These are phyloP conservation scores for Hydropsyche betteni DNA, from an alignment of 2,888 invertebrate species.

Conservation along the genomic window DNA sequence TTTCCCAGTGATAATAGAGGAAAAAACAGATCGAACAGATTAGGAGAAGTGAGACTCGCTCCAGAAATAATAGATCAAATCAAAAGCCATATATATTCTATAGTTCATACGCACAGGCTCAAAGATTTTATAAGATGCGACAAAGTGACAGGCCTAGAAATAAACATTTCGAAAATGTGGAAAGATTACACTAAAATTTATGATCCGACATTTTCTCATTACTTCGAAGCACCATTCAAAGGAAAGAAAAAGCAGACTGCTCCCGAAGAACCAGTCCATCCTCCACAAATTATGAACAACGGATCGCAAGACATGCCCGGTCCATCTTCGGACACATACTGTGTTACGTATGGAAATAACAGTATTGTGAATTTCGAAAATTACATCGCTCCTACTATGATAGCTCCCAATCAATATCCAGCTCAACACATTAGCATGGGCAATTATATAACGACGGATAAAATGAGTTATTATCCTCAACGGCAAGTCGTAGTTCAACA, in stretches of 20 bases:
- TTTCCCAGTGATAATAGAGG: slow-evolving; percentile 68
- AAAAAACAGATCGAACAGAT: slow-evolving; percentile 65
- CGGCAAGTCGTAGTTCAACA: slow-evolving; percentile 48
- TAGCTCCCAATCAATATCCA: slow-evolving; percentile 44
- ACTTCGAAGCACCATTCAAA: slow-evolving; percentile 63
- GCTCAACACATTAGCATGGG: slow-evolving; percentile 45
- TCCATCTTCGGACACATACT: slow-evolving; percentile 35
- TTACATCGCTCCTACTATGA: slow-evolving; percentile 59
- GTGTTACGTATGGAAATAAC: slow-evolving; percentile 62
- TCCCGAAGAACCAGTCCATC: slow-evolving; percentile 29
- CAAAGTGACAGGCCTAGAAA: slow-evolving; percentile 67
- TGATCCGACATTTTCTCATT: slow-evolving; percentile 62
- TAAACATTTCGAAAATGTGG: slow-evolving; percentile 69
- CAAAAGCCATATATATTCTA: slow-evolving; percentile 66
- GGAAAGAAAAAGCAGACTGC: slow-evolving; percentile 57
- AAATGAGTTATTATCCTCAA: slow-evolving; percentile 60
- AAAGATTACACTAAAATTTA: slow-evolving; percentile 67
- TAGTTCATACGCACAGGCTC: slow-evolving; percentile 65
- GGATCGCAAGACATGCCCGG: slow-evolving; percentile 52
- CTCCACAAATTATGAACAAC: slow-evolving; percentile 36
- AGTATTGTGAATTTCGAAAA: slow-evolving; percentile 65
- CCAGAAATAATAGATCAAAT: slow-evolving; percentile 64
- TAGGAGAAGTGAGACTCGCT: slow-evolving; percentile 65
- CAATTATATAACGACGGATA: slow-evolving; percentile 62
- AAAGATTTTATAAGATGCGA: slow-evolving; percentile 66